Evolutionary conservation across 2,888 invertebrate genomes (phyloP), one percentile per base, ranked within the genome.

Genomic region (Mamestra brassicae): DNA sequence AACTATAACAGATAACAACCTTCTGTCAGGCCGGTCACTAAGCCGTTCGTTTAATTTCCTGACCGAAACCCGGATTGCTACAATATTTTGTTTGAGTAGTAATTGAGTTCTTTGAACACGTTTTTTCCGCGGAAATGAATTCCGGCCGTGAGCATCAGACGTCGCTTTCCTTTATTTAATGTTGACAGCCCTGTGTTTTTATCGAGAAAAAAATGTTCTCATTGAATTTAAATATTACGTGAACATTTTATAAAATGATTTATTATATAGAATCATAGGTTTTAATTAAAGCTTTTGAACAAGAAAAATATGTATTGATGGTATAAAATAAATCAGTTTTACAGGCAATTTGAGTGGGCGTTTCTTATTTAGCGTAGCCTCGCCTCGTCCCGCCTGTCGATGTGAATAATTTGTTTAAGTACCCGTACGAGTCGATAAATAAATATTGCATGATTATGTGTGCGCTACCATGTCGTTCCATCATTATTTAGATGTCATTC

Each of bases 11-110:
- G 94, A 94, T 94, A 95, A 93, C 93, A 93, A 85, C 90, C 92
- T 92, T 94, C 93, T 93, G 93, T 93, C 89, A 89, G 88, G 87
- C 86, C 87, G 88, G 90, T 88, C 92, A 93, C 92, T 95, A 94
- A 94, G 92, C 93, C 92, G 92, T 94, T 94, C 94, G 91, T 94
- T 96, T 96, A 96, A 96, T 96, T 96, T 96, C 96, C 96, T 95
- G 95, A 87, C 92, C 89, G 89, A 92, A 93, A 90, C 93, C 92
- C 91, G 92, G 90, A 94, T 94, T 90, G 93, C 93, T 90, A 92
- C 93, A 92, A 93, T 93, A 94, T 94, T 95, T 95, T 95, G 95
- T 95, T 95, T 94, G 94, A 95, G 93, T 94, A 93, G 94, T 95
- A 95, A 94, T 95, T 93, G 94, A 94, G 94, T 95, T 95, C 93